Evolutionary conservation across 1,140 invertebrate species (phyloP), one percentile per base, ranked within the genome.

Genomic region (Mycetomoellerius zeteki): DNA sequence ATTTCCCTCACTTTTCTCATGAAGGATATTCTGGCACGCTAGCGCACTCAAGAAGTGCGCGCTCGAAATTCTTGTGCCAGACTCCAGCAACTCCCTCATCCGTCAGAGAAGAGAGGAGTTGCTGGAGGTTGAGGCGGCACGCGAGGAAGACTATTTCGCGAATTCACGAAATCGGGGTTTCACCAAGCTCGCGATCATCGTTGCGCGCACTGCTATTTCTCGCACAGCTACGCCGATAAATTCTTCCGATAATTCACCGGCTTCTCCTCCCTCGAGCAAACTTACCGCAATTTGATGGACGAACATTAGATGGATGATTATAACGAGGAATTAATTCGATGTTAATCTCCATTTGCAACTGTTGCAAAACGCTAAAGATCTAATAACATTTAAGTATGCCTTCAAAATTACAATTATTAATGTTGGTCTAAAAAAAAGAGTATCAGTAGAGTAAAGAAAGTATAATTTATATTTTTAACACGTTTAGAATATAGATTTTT

Each of bases 111-210:
- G 33, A 37, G 76, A 16, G 30, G 27, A 37, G 37, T 27, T 47
- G 47, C 19, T 24, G 65, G 56, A 19, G 50, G 37, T 43, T 54
- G 77, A 58, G 65, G 21, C 47, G 27, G 27, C 33, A 37, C 50
- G 56, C 80, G 27, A 69, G 27, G 67, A 30, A 88, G 75, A 89
- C 52, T 85, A 71, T 89, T 86, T 80, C 86, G 75, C 87, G 87
- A 89, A 89, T 89, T 88, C 86, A 58, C 75, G 80, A 88, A 89
- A 88, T 85, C 86, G 64, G 54, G 73, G 47, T 52, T 62, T 43
- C 56, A 60, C 37, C 67, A 37, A 60, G 80, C 37, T 60, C 54
- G 37, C 80, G 80, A 84, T 84, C 54, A 75, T 37, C 69, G 67
- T 60, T 72, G 43, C 80, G 69, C 33, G 80, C 52, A 54, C 67